Conservation (phyloP, 2,888 invertebrate species). For the Drosophila leonis region DNA sequence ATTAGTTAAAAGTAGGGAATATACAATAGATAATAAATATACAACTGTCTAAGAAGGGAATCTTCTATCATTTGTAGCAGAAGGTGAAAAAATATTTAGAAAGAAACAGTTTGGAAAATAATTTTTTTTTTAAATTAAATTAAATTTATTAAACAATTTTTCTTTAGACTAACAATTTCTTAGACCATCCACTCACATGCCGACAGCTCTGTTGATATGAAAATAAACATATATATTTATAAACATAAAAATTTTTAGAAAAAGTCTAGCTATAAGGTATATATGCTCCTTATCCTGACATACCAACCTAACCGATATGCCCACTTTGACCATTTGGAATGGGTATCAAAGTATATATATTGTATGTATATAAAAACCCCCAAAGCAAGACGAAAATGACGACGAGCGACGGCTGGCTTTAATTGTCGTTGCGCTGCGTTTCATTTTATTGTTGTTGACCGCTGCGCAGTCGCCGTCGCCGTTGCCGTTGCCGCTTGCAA, state of each 20-base stretch:
- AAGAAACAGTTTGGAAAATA: too few relatives aligned
- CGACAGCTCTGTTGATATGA: background rate
- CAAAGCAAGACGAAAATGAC: conserved; percentile 44
- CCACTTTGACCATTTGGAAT: background rate
- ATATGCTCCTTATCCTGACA: background rate
- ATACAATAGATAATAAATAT: too few relatives aligned
- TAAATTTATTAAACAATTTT: too few relatives aligned
- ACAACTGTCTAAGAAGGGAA: too few relatives aligned
- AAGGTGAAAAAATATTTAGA: too few relatives aligned
- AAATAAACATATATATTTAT: too few relatives aligned
- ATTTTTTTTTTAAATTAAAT: too few relatives aligned
- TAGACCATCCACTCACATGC: background rate
- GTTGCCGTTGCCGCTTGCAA: conserved; percentile 3
- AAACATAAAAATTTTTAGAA: background rate
- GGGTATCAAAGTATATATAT: background rate
- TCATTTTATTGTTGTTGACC: conserved; percentile 52
- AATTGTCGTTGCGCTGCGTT: conserved; percentile 63
- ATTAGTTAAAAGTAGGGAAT: too few relatives aligned
- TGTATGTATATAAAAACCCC: conserved; percentile 1
- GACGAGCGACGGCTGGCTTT: conserved; percentile 61
- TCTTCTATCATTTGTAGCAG: too few relatives aligned
- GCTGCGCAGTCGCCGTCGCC: conserved; percentile 46
- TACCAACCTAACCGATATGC: background rate
- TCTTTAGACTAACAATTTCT: background rate
- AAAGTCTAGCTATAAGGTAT: background rate